Conservation (phyloP, 2,888 invertebrate genomes). For the Cylindroiulus punctatus region DNA sequence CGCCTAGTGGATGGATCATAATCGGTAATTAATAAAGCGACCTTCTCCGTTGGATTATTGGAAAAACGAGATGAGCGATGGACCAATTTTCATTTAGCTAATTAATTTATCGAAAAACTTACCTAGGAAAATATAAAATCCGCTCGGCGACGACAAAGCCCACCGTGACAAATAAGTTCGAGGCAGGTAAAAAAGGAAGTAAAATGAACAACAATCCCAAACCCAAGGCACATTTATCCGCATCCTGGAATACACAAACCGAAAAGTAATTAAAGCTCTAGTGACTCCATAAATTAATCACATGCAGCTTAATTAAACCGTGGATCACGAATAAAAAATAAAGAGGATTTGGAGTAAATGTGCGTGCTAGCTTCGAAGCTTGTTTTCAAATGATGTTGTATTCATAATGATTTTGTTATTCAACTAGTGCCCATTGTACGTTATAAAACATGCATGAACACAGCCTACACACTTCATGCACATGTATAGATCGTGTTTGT, state of each 20-base stretch:
- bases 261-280: background rate
- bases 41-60: background rate
- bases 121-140: conserved; percentile 56
- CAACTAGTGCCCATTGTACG: too few relatives aligned
- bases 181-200: conserved; percentile 58
- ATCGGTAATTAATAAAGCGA: background rate
- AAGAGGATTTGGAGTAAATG: background rate
- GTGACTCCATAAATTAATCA: background rate
- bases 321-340: background rate
- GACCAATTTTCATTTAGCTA: background rate
- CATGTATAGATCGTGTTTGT: background rate
- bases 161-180: conserved; percentile 56
- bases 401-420: background rate
- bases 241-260: conserved; percentile 31
- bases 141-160: conserved; percentile 57
- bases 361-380: background rate
- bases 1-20: background rate
- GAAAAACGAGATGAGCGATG: background rate
- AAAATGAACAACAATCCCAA: conserved; percentile 63
- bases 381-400: background rate
- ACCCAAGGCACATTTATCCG: conserved; percentile 56
- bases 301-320: background rate
- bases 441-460: too few relatives aligned
- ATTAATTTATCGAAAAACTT: background rate
- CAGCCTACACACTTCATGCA: too few relatives aligned